phyloP scores from a whole-genome alignment of 2,797 vertebrate species.

The Rhabdomys pumilio region DNA sequence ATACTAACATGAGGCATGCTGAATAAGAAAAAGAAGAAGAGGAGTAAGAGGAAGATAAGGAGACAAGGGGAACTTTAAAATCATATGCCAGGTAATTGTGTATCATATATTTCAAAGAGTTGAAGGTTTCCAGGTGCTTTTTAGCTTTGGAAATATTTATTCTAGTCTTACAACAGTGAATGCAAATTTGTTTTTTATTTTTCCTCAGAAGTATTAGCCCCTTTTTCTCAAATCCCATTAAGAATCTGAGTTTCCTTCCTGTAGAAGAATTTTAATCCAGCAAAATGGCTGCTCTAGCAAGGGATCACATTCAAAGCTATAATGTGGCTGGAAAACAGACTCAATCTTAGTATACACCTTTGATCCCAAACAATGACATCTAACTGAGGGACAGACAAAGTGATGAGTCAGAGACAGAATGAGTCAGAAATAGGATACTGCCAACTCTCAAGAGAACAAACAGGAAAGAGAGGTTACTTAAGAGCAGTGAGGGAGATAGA shows the following conservation, averaged over 20 bases:
- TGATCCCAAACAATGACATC: not conserved
- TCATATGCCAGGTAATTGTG: not conserved
- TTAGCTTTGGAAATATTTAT: conserved; percentile 3
- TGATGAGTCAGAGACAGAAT: not conserved
- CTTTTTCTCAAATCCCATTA: not conserved
- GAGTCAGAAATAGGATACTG: not conserved
- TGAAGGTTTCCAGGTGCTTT: not conserved
- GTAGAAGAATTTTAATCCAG: not conserved
- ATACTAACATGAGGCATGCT: not conserved
- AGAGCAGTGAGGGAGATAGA: not conserved
- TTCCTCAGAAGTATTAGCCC: not conserved
- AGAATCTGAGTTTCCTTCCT: not conserved
- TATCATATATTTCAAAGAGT: not conserved
- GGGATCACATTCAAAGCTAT: not conserved
- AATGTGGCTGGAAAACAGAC: not conserved
- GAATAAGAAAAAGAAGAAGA: not conserved
- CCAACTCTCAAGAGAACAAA: not conserved
- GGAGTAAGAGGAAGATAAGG: not conserved
- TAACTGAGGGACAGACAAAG: not conserved
- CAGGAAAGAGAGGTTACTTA: not conserved
- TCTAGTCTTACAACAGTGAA: not conserved
- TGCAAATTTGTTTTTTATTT: not conserved
- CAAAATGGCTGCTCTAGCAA: not conserved
- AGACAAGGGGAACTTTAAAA: not conserved
- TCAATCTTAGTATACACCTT: not conserved